phyloP scores from a whole-genome alignment of 2,797 vertebrate genomes.

The Dromococcyx pavoninus region DNA sequence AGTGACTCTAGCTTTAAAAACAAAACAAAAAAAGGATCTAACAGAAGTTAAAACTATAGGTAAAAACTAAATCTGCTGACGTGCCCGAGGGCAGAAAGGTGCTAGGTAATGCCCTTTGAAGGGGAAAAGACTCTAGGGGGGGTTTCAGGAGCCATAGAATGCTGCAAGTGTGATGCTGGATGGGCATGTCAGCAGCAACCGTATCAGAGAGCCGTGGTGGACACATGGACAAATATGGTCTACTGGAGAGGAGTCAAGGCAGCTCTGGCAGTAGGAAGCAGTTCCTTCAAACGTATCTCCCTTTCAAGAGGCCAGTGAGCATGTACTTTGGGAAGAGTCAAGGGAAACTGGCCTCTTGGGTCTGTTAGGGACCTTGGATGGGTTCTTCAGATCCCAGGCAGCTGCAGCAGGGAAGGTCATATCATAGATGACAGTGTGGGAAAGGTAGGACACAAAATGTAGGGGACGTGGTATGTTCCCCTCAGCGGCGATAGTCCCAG shows the following conservation, averaged over 20 bases:
- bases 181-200: neutral
- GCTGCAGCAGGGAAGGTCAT: neutral
- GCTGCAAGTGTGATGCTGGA: neutral
- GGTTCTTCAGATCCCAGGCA: neutral
- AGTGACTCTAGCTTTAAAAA: neutral
- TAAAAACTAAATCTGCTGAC: neutral
- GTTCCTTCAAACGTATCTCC: neutral
- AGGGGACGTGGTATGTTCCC: neutral
- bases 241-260: conserved; percentile 41
- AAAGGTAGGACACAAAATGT: fast-evolving
- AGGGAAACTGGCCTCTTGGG: too few species aligned
- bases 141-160: neutral
- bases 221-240: conserved; percentile 62
- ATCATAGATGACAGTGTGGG: fast-evolving
- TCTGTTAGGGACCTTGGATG: too few species aligned
- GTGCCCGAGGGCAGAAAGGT: neutral
- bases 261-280: neutral
- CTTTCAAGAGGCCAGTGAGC: neutral
- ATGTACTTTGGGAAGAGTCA: fast-evolving
- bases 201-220: neutral
- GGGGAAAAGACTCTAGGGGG: neutral
- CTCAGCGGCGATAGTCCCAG: fast-evolving
- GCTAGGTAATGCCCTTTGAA: neutral
- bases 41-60: neutral
- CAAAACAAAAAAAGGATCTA: neutral